A percentile compares a stretch with the other conserved stretches of the same genome.
Evolutionary conservation across 92 coral and sea anemone species (phyloP).

Genomic region (Bergia puertoricense): DNA sequence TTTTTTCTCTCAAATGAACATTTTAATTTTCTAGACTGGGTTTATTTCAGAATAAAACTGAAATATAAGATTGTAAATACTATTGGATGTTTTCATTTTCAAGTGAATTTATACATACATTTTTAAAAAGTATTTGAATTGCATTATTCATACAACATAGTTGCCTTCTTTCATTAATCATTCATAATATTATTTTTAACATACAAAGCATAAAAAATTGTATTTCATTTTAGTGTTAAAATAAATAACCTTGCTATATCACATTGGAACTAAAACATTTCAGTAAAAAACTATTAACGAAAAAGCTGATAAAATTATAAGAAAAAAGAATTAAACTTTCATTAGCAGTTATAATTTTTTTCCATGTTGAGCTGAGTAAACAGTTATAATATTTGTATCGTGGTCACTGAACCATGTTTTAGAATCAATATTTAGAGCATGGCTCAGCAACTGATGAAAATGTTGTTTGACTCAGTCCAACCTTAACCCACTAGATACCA

Average conservation of each 20-base stretch:
- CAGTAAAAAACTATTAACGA: background rate
- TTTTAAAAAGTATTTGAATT: conserved; percentile 21
- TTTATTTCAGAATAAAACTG: background rate
- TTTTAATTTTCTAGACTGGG: background rate
- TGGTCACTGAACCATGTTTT: conserved; percentile 22
- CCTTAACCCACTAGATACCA: background rate
- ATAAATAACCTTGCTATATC: background rate
- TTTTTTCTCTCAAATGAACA: background rate
- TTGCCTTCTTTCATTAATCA: conserved; percentile 22
- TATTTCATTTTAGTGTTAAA: conserved; percentile 20
- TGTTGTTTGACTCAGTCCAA: background rate
- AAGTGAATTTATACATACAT: background rate
- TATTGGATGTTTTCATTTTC: background rate
- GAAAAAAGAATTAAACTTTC: background rate
- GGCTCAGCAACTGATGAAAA: background rate
- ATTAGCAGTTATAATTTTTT: background rate
- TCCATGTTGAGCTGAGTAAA: background rate
- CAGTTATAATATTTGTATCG: background rate
- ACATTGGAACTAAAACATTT: background rate
- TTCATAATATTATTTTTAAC: conserved; percentile 12
- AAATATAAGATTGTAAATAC: background rate
- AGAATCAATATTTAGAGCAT: conserved; percentile 27
- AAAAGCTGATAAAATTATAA: background rate
- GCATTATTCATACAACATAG: conserved; percentile 13
- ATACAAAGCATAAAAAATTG: conserved; percentile 2